Conservation (phyloP, 2,797 vertebrate genomes). For the Periophthalmus magnuspinnatus region DNA sequence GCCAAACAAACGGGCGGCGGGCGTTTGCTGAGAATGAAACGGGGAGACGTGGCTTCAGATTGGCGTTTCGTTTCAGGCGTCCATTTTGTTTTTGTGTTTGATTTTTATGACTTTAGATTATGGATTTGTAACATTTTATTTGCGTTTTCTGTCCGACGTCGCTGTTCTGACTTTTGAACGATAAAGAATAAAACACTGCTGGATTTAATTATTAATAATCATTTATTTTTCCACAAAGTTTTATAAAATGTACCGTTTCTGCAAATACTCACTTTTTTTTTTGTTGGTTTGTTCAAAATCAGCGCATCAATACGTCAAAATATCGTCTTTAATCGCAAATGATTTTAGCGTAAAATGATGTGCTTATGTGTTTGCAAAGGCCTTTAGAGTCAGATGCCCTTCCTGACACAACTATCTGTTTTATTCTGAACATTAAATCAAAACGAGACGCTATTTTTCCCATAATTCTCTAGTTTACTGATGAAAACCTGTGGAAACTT, state of each 20-base stretch:
- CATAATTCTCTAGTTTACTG: background rate
- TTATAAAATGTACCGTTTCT: background rate
- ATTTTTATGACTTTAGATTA: slow-evolving; percentile 36
- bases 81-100: background rate
- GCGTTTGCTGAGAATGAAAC: slow-evolving; percentile 21
- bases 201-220: background rate
- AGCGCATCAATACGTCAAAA: too few relatives aligned
- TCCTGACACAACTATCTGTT: background rate
- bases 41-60: slow-evolving; percentile 39
- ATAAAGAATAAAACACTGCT: too few relatives aligned
- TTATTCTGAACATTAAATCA: background rate
- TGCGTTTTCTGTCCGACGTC: slow-evolving; percentile 14
- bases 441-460: background rate
- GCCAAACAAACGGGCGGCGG: background rate
- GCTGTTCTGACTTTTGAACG: background rate
- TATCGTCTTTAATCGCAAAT: too few relatives aligned
- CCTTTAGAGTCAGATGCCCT: background rate
- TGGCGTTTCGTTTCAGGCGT: slow-evolving; percentile 32
- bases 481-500: background rate
- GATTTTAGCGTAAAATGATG: background rate
- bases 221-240: background rate
- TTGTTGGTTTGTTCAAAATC: background rate
- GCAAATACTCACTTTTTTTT: background rate
- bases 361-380: background rate
- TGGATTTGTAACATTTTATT: slow-evolving; percentile 29